Base-by-base conservation (phyloP, 2,113 vertebrate genomes). In the Lethenteron camtschaticum region DNA sequence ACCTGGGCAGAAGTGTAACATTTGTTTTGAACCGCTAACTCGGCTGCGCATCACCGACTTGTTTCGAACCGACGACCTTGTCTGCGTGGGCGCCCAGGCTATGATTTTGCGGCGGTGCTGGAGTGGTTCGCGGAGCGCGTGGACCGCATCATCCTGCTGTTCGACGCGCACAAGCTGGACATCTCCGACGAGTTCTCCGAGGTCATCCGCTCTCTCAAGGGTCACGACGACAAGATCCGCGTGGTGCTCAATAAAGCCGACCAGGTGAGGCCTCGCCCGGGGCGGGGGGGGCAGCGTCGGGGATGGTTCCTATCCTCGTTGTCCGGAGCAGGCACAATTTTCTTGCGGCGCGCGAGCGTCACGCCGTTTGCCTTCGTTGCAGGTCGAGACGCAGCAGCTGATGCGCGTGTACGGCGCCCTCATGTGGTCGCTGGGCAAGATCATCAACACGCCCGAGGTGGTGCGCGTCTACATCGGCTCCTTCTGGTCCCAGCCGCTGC, bases 181-280 rank as follows among this genome's bases (percentile, higher is more conserved):
- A 91, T 95, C 73, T 94, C 89, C 0, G 90, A 95, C 1, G 90
- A 95, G 81, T 90, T 94, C 77, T 82, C 88, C 0, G 89, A 88
- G 76, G 90, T 88, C 75, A 90, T 95, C 58, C 79, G 81, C 0
- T 88, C 90, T 18, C 80, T 95, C 55, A 83, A 81, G 4, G 90
- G 90, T 75, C 85, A 95, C 55, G 89, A 95, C 78, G 90, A 95
- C 81, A 95, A 95, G 79, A 83, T 95, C 74, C 86, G 90, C 0
- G 89, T 95, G 74, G 89, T 95, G 68, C 85, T 95, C 68, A 95
- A 95, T 84, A 95, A 95, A 75, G 89, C 90, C 0, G 90, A 95
- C 80, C 85, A 85, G 87, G 87, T 66, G n/a, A 66, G 24, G 9
- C 9, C 10, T 66, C 41, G 41, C 41, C 41, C 41, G 41, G 41